Percentiles rank a stretch among this genome's conserved stretches.
Evolutionary conservation across 2,113 vertebrate genomes (phyloP).

Genomic region (Tupaia tana): DNA sequence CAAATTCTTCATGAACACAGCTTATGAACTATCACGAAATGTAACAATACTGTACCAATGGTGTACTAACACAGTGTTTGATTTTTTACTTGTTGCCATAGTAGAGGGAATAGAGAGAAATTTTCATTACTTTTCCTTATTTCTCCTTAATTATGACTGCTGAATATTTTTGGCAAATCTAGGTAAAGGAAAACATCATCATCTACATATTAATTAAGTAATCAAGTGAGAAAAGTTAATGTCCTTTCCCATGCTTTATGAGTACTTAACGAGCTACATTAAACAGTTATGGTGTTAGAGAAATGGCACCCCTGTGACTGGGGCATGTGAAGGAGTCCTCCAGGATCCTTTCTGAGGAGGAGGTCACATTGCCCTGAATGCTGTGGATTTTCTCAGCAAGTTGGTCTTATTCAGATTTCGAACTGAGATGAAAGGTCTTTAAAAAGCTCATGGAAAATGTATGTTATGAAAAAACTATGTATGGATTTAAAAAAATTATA

Average conservation of each 20-base stretch:
- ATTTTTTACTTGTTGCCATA: background rate
- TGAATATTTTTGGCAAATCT: constrained; percentile 37
- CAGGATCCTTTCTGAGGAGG: background rate
- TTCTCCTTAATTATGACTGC: background rate
- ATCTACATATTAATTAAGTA: constrained; percentile 21
- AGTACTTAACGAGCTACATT: background rate
- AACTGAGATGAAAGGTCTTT: background rate
- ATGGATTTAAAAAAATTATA: too few relatives aligned
- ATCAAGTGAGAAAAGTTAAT: constrained; percentile 42
- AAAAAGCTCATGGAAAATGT: too few relatives aligned
- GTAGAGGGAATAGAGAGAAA: background rate
- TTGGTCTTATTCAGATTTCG: background rate
- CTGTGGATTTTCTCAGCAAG: background rate
- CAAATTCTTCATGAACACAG: constrained; percentile 2
- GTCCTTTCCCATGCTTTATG: constrained; percentile 9
- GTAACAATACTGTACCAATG: background rate
- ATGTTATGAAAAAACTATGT: too few relatives aligned
- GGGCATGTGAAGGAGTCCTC: background rate
- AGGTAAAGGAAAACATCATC: background rate
- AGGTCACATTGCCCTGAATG: background rate
- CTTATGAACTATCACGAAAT: background rate
- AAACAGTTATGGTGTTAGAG: background rate
- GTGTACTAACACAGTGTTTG: background rate
- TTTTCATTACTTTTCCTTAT: background rate
- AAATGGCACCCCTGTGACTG: background rate